These are phyloP conservation scores for Megathymus violae DNA, from an alignment of 1,140 invertebrate genomes.

Conservation along the genomic window DNA sequence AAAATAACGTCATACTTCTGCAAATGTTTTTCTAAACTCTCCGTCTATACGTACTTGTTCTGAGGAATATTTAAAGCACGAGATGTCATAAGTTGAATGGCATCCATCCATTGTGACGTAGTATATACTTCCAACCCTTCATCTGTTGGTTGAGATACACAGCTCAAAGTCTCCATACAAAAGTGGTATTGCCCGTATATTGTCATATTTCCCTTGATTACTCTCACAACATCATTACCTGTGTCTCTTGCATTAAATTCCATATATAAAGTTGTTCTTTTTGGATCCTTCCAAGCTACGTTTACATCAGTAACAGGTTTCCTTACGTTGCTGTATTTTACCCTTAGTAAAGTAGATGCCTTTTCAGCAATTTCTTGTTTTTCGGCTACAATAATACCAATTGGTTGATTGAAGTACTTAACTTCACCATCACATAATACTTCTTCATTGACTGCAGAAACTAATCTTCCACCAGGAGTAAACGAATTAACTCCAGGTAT, in stretches of 20 bases:
- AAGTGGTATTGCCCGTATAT: slow-evolving; percentile 67
- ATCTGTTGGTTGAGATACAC: slow-evolving; percentile 86
- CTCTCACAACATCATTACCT: slow-evolving; percentile 67
- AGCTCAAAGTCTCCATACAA: slow-evolving; percentile 84
- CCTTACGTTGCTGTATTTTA: slow-evolving; percentile 83
- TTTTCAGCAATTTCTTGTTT: slow-evolving; percentile 85
- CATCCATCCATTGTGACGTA: slow-evolving; percentile 27
- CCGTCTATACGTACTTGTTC: slow-evolving; percentile 44
- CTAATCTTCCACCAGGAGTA: slow-evolving; percentile 45
- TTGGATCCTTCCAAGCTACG: slow-evolving; percentile 50
- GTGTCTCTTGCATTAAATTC: slow-evolving; percentile 30
- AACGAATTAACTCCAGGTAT: slow-evolving; percentile 89
- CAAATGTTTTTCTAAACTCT: no score
- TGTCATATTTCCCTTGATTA: slow-evolving; percentile 58
- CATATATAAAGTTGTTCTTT: slow-evolving; percentile 67
- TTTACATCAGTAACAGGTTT: slow-evolving; percentile 57
- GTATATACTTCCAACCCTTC: slow-evolving; percentile 79
- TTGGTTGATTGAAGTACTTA: slow-evolving; percentile 87
- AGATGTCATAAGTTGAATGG: neutral
- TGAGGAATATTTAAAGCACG: slow-evolving; percentile 74
- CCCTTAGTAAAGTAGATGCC: slow-evolving; percentile 86
- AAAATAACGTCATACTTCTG: no score
- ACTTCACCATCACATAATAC: slow-evolving; percentile 81
- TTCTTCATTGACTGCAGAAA: slow-evolving; percentile 73
- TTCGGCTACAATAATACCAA: slow-evolving; percentile 89